Evolutionary conservation across 2,888 invertebrate genomes (phyloP).

Genomic region (Andrena minutula): DNA sequence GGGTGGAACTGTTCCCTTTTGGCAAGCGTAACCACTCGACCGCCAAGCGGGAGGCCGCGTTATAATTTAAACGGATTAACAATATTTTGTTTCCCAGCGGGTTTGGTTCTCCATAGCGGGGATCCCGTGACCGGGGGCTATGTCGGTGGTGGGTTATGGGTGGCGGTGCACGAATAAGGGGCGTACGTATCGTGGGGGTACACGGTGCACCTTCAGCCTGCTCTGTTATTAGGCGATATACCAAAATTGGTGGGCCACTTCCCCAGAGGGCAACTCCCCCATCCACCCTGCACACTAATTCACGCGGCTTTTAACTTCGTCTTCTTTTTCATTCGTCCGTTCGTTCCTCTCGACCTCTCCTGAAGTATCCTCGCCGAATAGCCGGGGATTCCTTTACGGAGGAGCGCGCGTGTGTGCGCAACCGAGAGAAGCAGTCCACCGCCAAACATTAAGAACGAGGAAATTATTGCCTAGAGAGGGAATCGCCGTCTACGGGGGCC

Average conservation of each 20-base stretch:
- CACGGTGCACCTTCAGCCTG: conserved; percentile 65
- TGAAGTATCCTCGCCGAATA: conserved; percentile 25
- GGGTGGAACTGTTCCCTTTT: conserved; percentile 2
- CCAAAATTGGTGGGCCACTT: conserved; percentile 82
- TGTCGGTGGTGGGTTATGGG: conserved; percentile 67
- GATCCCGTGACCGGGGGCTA: conserved; percentile 62
- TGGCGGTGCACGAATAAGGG: conserved; percentile 59
- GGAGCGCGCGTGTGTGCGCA: conserved; percentile 31
- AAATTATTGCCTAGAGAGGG: conserved; percentile 67
- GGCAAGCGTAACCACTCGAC: conserved; percentile 1
- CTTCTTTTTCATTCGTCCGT: conserved; percentile 13
- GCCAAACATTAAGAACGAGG: conserved; percentile 68
- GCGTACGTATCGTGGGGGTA: conserved; percentile 64
- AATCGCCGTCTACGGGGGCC: conserved; percentile 56
- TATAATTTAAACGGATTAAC: conserved; percentile 69
- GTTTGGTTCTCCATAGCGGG: conserved; percentile 30
- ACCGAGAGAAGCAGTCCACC: conserved; percentile 46
- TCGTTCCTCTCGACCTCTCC: not conserved
- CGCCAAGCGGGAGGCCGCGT: conserved; percentile 37
- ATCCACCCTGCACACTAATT: conserved; percentile 75
- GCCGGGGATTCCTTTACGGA: conserved; percentile 43
- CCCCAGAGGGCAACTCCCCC: conserved; percentile 72
- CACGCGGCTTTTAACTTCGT: conserved; percentile 73
- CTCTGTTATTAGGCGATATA: conserved; percentile 84
- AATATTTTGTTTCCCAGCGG: conserved; percentile 64